phyloP scores from a whole-genome alignment of 1,140 invertebrate species.

The Apolygus lucorum region DNA sequence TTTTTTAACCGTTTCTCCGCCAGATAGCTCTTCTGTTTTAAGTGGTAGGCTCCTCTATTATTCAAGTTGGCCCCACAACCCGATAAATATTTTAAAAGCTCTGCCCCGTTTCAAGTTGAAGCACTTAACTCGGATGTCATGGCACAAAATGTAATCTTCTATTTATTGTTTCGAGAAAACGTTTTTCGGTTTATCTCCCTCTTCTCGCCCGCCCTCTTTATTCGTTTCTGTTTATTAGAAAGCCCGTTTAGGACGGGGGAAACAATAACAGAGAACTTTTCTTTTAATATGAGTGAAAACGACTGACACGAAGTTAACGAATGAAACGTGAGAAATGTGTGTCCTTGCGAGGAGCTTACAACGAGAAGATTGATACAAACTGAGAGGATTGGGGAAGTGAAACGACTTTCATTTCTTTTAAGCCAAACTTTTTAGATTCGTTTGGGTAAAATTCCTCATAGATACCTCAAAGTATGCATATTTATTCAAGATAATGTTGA shows the following conservation, averaged over 20 bases:
- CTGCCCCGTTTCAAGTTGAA: neutral
- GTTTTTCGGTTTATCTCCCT: neutral
- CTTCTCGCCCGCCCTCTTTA: neutral
- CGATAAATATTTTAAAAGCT: neutral
- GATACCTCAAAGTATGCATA: too few relatives aligned
- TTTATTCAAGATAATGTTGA: too few relatives aligned
- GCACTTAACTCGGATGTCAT: neutral
- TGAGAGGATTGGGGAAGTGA: too few relatives aligned
- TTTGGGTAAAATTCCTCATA: too few relatives aligned
- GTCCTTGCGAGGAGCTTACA: too few relatives aligned
- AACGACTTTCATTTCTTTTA: too few relatives aligned
- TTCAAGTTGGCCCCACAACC: neutral
- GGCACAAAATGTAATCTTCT: neutral
- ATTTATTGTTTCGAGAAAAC: neutral
- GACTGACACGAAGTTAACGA: neutral
- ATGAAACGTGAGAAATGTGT: neutral
- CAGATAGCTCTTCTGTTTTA: neutral
- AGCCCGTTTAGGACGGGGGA: neutral
- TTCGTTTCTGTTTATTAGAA: neutral
- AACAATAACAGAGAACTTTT: neutral
- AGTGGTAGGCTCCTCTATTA: neutral
- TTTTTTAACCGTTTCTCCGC: too few relatives aligned
- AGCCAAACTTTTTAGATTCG: too few relatives aligned
- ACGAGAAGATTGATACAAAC: too few relatives aligned
- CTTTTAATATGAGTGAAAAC: neutral